Evolutionary conservation across 2,888 invertebrate genomes (phyloP), one percentile per base, ranked within the genome.

Genomic region (Lasioglossum malachurum): DNA sequence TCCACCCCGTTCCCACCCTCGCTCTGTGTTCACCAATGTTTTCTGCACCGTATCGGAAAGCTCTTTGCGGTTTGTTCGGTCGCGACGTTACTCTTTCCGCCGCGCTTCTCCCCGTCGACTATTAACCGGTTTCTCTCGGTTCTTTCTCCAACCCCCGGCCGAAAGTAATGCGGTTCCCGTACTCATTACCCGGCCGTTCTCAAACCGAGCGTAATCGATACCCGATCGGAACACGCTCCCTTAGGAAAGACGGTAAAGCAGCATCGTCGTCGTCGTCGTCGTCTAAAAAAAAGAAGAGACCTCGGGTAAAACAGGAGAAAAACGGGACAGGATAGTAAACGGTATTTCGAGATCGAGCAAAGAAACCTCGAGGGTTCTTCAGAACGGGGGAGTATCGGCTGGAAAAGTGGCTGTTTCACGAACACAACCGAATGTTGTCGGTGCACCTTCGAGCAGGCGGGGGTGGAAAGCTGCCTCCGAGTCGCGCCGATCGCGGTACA

Each of bases 401-500:
- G 88, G 87, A 88, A 91, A 91, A 91, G 91, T 91, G 91, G 89
- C 91, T 92, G 91, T 92, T 92, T 92, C 90, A 87, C 89, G 92
- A 90, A 90, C 86, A 90, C 91, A 90, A 85, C 88, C 75, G 83
- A 81, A 80, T 82, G 76, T 78, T 82, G 76, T 78, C 80, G 64
- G 80, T 75, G 83, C 90, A 88, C 82, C 84, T 64, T 64, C 64
- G 27, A 64, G 5, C 64, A 7, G 27, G 64, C 31, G n/a, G 71
- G 4, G 49, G 67, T 14, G 35, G 19, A 44, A 12, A 31, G 44
- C 10, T 1, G 80, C 31, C 53, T 38, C 19, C 31, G 60, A 53
- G 60, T 75, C 41, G 60, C 57, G 67, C 46, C 74, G 84, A 73
- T 67, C 80, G 75, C 71, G 72, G 80, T 57, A 73, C 57, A 53